Base-by-base conservation (phyloP, 2,888 invertebrate species). In the Clitarchus hookeri region DNA sequence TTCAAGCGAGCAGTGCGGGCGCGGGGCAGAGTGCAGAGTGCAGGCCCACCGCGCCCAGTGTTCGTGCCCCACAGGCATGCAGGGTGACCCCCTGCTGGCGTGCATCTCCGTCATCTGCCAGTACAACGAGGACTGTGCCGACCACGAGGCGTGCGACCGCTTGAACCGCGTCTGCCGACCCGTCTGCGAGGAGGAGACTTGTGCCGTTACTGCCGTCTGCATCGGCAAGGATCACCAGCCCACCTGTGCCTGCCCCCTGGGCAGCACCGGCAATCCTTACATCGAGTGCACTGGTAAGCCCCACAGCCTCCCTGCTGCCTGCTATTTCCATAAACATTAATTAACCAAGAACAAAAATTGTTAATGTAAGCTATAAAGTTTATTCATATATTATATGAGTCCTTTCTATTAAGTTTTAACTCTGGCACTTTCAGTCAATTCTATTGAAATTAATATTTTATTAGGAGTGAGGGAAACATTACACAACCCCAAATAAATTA, bases 81-180 rank as follows among this genome's bases (percentile, higher is more conserved):
- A 96, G 91, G 97, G 97, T 80, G 95, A 97, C 91, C 96, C 97
- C 3, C 94, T 94, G 87, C 92, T 96, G 6, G 95, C 96, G 27
- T 98, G 98, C 90, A 95, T 97, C 87, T 94, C 95, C 2, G 96
- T 96, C 13, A 94, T 96, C 80, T 97, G 97, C 89, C 97, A 97
- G 90, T 97, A 96, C 91, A 97, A 97, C 90, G 97, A 97, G 90
- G 97, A 98, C 90, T 98, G 97, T 89, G 96, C 96, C 54, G 95
- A 96, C 89, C 94, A 96, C 88, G 97, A 97, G 91, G 94, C 96
- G 65, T 98, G 97, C 91, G 96, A 97, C 90, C 93, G 97, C 87
- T 92, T 97, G 23, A 97, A 97, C 90, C 93, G 97, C 88, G 94
- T 96, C 0, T 97, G 98, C 90, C 94, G 96, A 89, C 95, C 96